Base-by-base conservation (phyloP, 2,888 invertebrate genomes). In the Corythucha ciliata region DNA sequence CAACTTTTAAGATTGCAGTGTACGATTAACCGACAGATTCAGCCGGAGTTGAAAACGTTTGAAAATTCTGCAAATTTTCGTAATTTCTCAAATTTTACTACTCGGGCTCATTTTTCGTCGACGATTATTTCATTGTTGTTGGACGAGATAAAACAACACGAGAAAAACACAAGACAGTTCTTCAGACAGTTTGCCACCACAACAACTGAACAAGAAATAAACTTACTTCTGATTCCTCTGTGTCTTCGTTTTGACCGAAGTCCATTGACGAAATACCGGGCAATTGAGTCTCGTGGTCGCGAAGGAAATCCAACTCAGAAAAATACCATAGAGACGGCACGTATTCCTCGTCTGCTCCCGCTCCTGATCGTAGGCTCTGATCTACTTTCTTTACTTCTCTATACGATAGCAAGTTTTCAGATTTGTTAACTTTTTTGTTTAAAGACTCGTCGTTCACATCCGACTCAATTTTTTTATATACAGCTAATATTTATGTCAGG, bases 271-370 rank as follows among this genome's bases (percentile, higher is more conserved):
- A 41, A 8, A 41, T 21, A 7, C 41, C 41, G 7, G 41, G 22
- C 8, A 41, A 8, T 21, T 41, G 52, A 22, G 34, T 42, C 21
- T 57, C 52, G 36, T 57, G 52, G 32, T 57, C 55, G 8, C 20
- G 46, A 36, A 52, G 45, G 51, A 62, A 62, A 44, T 51, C 56
- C 27, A 63, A 48, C 46, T 58, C 46, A 25, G 60, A 55, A 52
- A 53, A 61, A 56, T 63, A 63, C 62, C 60, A 63, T 47, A 63
- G 51, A 33, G 45, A 55, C 33, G 62, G 59, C 33, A 46, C 50
- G 53, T 62, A 61, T 46, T 61, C 56, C 37, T 61, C 57, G 32
- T 59, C 61, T 46, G 57, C 52, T 25, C 50, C 56, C 27, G 58
- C 57, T 48, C 58, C 60, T 32, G 52, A 60, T 54, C 55, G 59